Percentiles rank a stretch among this genome's conserved stretches.
Conservation (phyloP, 2,888 invertebrate species). For the Troides aeacus region DNA sequence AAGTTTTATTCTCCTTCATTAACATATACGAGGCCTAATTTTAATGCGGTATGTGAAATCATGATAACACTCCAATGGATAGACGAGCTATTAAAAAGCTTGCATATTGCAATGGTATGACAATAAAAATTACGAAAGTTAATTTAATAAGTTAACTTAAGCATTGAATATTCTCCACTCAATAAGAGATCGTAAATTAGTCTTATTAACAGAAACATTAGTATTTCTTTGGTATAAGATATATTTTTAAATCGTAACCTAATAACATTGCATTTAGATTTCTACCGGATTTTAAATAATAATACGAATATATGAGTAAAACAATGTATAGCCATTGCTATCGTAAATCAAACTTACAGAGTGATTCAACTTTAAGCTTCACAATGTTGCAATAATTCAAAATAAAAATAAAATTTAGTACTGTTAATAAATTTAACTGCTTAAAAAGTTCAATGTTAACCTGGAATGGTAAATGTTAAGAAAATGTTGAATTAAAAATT, state of each 20-base stretch:
- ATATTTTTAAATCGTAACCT: too few relatives aligned
- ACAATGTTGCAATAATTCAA: background rate
- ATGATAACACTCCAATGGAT: too few relatives aligned
- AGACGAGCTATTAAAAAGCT: too few relatives aligned
- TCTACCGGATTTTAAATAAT: background rate
- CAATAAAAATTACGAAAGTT: too few relatives aligned
- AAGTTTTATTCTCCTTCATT: background rate
- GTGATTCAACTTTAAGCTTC: background rate
- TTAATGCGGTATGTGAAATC: background rate
- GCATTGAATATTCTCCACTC: too few relatives aligned
- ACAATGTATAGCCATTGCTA: background rate
- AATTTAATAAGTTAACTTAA: too few relatives aligned
- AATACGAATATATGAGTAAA: background rate
- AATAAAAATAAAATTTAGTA: background rate
- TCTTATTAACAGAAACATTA: too few relatives aligned
- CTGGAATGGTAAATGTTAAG: background rate
- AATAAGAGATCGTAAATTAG: too few relatives aligned
- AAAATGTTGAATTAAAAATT: background rate
- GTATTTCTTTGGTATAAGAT: too few relatives aligned
- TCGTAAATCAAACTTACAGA: background rate
- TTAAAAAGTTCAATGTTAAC: slow-evolving; percentile 1
- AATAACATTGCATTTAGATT: background rate
- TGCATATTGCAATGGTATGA: too few relatives aligned
- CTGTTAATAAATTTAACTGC: background rate
- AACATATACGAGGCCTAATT: background rate